Percentiles rank a stretch among this genome's conserved stretches.
Evolutionary conservation across 2,888 invertebrate genomes (phyloP).

Genomic region (Sepioteuthis lessoniana): DNA sequence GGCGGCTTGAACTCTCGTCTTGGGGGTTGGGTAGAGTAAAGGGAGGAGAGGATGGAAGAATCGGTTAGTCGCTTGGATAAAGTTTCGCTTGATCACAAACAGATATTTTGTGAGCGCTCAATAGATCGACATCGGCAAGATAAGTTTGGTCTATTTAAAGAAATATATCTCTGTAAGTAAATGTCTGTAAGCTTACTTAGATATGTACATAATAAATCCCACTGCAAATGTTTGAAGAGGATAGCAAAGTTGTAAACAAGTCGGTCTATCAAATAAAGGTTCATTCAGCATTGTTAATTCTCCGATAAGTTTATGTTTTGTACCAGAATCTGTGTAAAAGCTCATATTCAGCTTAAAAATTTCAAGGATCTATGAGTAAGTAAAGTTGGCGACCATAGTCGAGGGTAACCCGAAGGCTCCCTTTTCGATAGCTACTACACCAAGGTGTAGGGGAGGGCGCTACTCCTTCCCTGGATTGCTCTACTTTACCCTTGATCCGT

Average conservation of each 20-base stretch:
- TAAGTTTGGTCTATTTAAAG: neutral
- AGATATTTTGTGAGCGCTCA: neutral
- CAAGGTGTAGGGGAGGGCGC: no score
- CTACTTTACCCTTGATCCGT: no score
- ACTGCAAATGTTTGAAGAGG: neutral
- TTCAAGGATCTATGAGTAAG: no score
- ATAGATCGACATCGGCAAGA: neutral
- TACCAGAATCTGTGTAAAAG: neutral
- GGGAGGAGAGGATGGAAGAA: neutral
- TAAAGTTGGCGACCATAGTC: no score
- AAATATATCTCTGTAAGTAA: neutral
- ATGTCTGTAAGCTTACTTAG: neutral
- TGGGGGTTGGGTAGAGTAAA: neutral
- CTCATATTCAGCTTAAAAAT: no score
- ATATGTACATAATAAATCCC: neutral
- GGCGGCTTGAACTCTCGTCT: neutral
- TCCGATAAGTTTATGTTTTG: neutral
- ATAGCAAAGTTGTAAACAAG: neutral
- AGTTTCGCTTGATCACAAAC: neutral
- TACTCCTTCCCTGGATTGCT: no score
- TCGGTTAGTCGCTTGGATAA: neutral
- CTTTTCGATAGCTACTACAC: no score
- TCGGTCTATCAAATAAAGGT: neutral
- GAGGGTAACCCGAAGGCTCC: no score
- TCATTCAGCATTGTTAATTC: neutral